Evolutionary conservation across 2,797 vertebrate genomes (phyloP), one percentile per base, ranked within the genome.

Genomic region (Gadopsis bispinosus): DNA sequence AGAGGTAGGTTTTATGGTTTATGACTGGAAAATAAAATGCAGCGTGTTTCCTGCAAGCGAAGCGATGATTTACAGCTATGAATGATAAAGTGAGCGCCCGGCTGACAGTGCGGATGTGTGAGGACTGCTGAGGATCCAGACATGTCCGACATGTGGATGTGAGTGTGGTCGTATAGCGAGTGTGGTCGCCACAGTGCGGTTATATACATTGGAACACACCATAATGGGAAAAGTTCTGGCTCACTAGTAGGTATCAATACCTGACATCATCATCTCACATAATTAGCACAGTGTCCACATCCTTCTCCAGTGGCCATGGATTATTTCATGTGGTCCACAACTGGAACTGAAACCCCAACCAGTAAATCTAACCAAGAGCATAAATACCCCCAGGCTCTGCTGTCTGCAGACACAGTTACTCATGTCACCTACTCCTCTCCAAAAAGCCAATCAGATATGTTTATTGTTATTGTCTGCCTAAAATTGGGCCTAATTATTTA

Each of bases 11-110:
- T 94, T 93, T 93, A 94, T 92, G 93, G 89, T 93, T 94, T 93
- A 92, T 89, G 93, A 91, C 91, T 95, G 93, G 93, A 95, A 96
- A 95, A 94, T 94, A 93, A 94, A 95, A 95, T 87, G 91, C 91
- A 80, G 87, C 73, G 79, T 75, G 91, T 94, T 94, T 95, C 92
- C 92, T 93, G 90, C 90, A 88, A 92, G 88, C 92, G 47, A 86
- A 84, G 88, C 80, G 63, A 90, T 93, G 94, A 95, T 95, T 95
- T 95, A 94, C 91, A 92, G 83, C 89, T 83, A 70, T 60, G 88
- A 89, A 90, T 94, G 92, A 94, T 94, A 93, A 94, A 95, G 92
- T 88, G 92, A 93, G 93, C 84, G 71, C 73, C 87, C 83, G 85
- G 59, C 90, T 90, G 93, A 94, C 93, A 91, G 92, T 54, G 81